phyloP scores from a whole-genome alignment of 2,113 vertebrate species.

The Genyomyrus donnyi region DNA sequence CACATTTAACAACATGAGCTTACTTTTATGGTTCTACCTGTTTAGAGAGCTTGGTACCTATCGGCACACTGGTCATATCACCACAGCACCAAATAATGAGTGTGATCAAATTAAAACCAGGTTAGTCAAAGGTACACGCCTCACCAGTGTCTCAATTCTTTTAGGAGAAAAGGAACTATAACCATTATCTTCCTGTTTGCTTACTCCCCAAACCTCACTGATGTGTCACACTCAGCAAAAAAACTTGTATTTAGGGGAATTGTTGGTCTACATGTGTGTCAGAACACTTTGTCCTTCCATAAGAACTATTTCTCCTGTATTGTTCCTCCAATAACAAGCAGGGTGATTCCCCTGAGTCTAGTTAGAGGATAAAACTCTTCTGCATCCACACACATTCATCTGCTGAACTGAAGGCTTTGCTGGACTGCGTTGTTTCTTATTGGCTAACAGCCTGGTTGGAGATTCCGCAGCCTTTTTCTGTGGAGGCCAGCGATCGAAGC shows the following conservation, averaged over 20 bases:
- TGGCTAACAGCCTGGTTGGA: not conserved
- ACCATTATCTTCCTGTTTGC: not conserved
- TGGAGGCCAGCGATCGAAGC: not conserved
- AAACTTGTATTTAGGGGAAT: not conserved
- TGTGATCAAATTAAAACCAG: not conserved
- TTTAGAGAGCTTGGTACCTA: not conserved
- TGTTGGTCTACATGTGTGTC: not conserved
- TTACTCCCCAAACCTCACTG: not conserved
- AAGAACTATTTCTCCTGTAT: not conserved
- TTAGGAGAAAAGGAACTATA: not conserved
- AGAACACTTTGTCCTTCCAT: not conserved
- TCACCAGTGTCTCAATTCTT: not conserved
- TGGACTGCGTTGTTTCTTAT: not conserved
- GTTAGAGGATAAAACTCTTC: not conserved
- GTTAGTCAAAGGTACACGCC: not conserved
- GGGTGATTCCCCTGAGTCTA: not conserved
- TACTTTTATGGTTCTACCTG: not conserved
- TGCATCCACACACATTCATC: not conserved
- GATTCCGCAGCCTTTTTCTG: not conserved
- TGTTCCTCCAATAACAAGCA: not conserved
- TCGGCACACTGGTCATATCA: not conserved
- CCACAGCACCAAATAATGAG: not conserved
- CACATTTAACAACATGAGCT: not conserved
- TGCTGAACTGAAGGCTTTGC: not conserved
- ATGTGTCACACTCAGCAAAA: not conserved